A percentile compares a stretch with the other conserved stretches of the same genome.
Evolutionary conservation across 2,888 invertebrate species (phyloP).

Genomic region (Polydrusus pterygomalis): DNA sequence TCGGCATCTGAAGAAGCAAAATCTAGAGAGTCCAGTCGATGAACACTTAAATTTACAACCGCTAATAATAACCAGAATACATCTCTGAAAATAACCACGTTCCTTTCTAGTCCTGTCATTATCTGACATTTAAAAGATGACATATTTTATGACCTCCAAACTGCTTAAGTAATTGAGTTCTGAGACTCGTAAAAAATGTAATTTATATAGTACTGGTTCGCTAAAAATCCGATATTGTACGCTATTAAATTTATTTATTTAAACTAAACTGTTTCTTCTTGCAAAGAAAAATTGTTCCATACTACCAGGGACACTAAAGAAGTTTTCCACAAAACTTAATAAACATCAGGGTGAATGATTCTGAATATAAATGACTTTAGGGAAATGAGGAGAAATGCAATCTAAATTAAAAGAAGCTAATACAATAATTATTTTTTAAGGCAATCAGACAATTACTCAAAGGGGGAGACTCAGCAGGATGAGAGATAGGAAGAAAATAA

Average conservation of each 20-base stretch:
- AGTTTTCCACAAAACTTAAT: constrained; percentile 29
- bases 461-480: constrained; percentile 46
- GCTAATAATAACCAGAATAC: constrained; percentile 51
- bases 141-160: constrained; percentile 51
- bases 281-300: constrained; percentile 1
- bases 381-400: constrained; percentile 54
- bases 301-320: too few species aligned
- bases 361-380: constrained; percentile 57
- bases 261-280: background rate
- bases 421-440: constrained; percentile 63
- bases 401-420: constrained; percentile 60
- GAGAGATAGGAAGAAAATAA: constrained; percentile 44
- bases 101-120: constrained; percentile 47
- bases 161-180: constrained; percentile 43
- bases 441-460: constrained; percentile 60
- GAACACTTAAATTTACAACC: constrained; percentile 56
- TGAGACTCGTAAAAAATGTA: constrained; percentile 41
- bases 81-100: constrained; percentile 44
- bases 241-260: constrained; percentile 10
- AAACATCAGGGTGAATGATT: constrained; percentile 44
- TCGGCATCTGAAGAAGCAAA: constrained; percentile 45
- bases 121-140: constrained; percentile 53
- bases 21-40: constrained; percentile 38
- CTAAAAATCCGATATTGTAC: constrained; percentile 5
- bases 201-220: constrained; percentile 10